phyloP scores from a whole-genome alignment of 2,797 vertebrate species.

The Propithecus deckenii region DNA sequence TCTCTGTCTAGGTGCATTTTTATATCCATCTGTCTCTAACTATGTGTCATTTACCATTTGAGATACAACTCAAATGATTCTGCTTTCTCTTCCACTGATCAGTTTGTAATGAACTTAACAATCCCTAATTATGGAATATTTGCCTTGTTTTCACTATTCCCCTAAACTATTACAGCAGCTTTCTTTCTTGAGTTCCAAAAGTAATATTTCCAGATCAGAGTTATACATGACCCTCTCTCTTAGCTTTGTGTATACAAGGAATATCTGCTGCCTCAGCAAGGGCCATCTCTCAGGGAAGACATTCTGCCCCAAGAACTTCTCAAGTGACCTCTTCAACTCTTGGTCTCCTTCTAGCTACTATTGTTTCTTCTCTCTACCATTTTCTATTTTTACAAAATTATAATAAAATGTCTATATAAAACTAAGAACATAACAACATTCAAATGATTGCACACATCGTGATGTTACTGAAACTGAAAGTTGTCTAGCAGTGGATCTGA shows the following conservation, averaged over 20 bases:
- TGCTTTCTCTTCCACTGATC: neutral
- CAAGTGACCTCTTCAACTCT: neutral
- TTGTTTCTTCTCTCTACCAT: slow-evolving; percentile 7
- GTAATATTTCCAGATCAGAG: neutral
- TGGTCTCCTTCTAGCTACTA: neutral
- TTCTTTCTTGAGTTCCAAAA: neutral
- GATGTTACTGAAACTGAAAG: neutral
- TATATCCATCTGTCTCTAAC: neutral
- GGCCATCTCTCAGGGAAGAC: neutral
- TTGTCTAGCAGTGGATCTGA: neutral
- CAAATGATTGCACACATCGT: neutral
- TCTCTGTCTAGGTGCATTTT: neutral
- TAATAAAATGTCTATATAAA: slow-evolving; percentile 7
- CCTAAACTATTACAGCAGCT: neutral
- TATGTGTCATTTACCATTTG: neutral
- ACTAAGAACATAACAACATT: neutral
- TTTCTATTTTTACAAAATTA: slow-evolving; percentile 47
- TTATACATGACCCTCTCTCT: neutral
- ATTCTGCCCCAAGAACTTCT: neutral
- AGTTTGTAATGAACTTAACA: neutral
- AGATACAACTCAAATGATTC: neutral
- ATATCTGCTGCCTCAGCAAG: neutral
- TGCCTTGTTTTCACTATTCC: neutral
- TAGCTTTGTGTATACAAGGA: neutral
- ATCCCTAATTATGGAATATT: neutral